Conservation (phyloP, 1,140 invertebrate genomes). For the Acromyrmex heyeri region DNA sequence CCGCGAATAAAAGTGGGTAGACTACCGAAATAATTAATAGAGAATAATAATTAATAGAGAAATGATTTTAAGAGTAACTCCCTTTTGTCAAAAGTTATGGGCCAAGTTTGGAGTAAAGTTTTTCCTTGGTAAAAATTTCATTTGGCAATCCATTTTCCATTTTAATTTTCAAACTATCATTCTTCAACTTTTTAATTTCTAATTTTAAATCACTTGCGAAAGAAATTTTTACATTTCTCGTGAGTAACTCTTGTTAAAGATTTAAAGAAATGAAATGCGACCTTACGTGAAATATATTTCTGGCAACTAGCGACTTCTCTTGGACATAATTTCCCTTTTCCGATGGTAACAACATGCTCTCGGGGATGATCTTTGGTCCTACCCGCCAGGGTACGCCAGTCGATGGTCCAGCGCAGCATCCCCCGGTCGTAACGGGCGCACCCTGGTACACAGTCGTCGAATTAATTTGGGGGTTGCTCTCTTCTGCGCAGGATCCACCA, state of each 20-base stretch:
- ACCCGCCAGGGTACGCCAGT: slow-evolving; percentile 80
- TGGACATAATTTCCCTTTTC: slow-evolving; percentile 44
- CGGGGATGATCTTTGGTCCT: slow-evolving; percentile 13
- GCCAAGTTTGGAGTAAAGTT: neutral
- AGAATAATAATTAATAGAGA: neutral
- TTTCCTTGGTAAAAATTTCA: neutral
- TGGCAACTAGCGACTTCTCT: slow-evolving; percentile 55
- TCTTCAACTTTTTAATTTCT: neutral
- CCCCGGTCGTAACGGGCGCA: slow-evolving; percentile 54
- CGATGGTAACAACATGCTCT: slow-evolving; percentile 69
- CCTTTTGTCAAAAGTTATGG: neutral
- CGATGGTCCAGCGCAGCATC: slow-evolving; percentile 82
- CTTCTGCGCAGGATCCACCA: slow-evolving; percentile 72
- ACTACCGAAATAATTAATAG: neutral
- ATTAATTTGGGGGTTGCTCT: slow-evolving; percentile 75
- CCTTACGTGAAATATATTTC: slow-evolving; percentile 17
- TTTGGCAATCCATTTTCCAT: neutral
- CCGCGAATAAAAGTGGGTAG: neutral
- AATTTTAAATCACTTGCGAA: neutral
- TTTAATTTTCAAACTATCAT: neutral
- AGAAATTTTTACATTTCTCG: slow-evolving; percentile 35
- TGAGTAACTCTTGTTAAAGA: neutral
- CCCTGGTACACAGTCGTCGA: slow-evolving; percentile 68
- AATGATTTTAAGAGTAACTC: neutral
- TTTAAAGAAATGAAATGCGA: neutral